These are phyloP conservation scores for Lepidotrigona ventralis DNA, from an alignment of 1,140 invertebrate genomes.

Conservation along the genomic window DNA sequence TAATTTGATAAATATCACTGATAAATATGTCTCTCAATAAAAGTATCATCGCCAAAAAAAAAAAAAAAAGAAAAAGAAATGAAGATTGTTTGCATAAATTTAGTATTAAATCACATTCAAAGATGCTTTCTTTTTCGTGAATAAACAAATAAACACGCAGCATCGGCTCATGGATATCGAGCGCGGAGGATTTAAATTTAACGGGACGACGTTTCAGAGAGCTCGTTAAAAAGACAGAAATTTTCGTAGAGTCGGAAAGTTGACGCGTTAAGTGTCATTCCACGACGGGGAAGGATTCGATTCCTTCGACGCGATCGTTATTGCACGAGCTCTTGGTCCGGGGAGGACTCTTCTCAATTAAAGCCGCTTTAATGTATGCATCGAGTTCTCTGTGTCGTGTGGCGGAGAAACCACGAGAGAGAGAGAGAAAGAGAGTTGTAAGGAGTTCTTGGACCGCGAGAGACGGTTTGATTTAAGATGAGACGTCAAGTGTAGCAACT, in stretches of 20 bases:
- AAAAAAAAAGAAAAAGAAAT: no score
- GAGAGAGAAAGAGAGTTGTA: slow-evolving; percentile 20
- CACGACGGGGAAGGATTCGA: background rate
- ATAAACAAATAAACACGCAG: no score
- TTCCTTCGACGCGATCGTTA: background rate
- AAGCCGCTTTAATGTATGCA: slow-evolving; percentile 77
- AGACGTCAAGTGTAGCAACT: slow-evolving; percentile 65
- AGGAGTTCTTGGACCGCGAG: slow-evolving; percentile 54
- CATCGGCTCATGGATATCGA: background rate
- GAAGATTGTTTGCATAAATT: no score
- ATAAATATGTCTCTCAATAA: no score
- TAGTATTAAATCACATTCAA: no score
- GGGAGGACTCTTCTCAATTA: slow-evolving; percentile 72
- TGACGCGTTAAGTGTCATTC: slow-evolving; percentile 14
- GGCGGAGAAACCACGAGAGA: slow-evolving; percentile 37
- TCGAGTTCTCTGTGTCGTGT: slow-evolving; percentile 72
- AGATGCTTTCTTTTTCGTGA: no score
- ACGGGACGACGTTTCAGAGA: background rate
- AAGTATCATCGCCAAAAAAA: no score
- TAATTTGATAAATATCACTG: no score
- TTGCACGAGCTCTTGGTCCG: slow-evolving; percentile 32
- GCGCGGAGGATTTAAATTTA: background rate
- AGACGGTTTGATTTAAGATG: slow-evolving; percentile 73
- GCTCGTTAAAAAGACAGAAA: background rate
- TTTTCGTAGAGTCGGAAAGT: background rate